These are phyloP conservation scores for Sapajus apella DNA, from an alignment of 2,113 vertebrate species.

Conservation along the genomic window DNA sequence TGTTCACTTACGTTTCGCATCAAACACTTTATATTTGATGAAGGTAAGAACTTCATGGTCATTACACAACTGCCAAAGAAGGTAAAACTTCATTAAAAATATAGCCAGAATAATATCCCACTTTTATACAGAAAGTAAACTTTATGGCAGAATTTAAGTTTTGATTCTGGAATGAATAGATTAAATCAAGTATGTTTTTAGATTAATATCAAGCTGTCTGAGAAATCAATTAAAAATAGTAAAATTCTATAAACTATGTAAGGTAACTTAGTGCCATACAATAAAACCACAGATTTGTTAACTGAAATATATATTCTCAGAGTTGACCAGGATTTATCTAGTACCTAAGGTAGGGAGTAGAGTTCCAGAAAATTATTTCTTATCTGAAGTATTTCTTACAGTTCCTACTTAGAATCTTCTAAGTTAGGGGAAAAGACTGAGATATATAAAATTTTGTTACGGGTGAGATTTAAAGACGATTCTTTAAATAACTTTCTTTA, in stretches of 20 bases:
- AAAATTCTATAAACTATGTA: background rate
- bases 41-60: constrained; percentile 95
- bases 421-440: background rate
- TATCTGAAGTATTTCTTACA: constrained; percentile 21
- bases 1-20: constrained; percentile 94
- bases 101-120: background rate
- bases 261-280: background rate
- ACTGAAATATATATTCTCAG: background rate
- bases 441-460: background rate
- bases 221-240: constrained; percentile 35
- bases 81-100: constrained; percentile 67
- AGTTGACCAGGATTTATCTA: constrained; percentile 7
- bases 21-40: constrained; percentile 97
- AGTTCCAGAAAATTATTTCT: background rate
- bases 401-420: background rate
- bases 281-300: constrained; percentile 27
- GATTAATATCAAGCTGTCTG: background rate
- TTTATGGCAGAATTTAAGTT: background rate
- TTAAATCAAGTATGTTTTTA: background rate
- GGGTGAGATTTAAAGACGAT: background rate
- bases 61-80: constrained; percentile 91
- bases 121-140: background rate
- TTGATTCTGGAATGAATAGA: constrained; percentile 17
- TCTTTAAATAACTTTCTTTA: background rate
- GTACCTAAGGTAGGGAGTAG: background rate